A percentile compares a stretch with the other conserved stretches of the same genome.
phyloP scores from a whole-genome alignment of 2,113 vertebrate species.

The Echinops telfairi region DNA sequence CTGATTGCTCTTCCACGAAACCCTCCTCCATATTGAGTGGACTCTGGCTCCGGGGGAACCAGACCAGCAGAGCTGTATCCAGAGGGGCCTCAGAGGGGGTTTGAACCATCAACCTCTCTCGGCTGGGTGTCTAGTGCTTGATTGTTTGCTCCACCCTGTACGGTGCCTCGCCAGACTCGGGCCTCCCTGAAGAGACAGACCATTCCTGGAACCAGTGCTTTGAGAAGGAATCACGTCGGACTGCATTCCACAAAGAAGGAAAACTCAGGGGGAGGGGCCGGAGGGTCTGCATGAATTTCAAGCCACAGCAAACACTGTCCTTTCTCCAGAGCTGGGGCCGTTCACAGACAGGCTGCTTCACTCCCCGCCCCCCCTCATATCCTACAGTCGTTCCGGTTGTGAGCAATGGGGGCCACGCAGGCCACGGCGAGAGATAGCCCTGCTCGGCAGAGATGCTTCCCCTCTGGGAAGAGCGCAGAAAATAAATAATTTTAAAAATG shows the following conservation, averaged over 20 bases:
- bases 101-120: background rate
- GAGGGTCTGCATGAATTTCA: background rate
- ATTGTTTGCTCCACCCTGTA: background rate
- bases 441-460: slow-evolving; percentile 55
- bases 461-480: slow-evolving; percentile 76
- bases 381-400: background rate
- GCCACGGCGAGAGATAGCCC: background rate
- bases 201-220: background rate
- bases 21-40: background rate
- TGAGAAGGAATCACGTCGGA: background rate
- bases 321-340: fast-evolving
- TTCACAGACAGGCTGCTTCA: background rate
- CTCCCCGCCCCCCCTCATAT: background rate
- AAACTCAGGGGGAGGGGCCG: background rate
- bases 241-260: slow-evolving; percentile 25
- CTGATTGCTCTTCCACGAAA: background rate
- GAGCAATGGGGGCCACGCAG: background rate
- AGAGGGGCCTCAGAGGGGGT: background rate
- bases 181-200: slow-evolving; percentile 21
- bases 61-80: background rate
- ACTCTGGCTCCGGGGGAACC: background rate
- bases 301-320: background rate
- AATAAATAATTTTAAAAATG: slow-evolving; percentile 84
- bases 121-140: background rate
- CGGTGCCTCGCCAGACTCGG: background rate